Conservation (phyloP, 2,113 vertebrate genomes). For the Heterochromis multidens region DNA sequence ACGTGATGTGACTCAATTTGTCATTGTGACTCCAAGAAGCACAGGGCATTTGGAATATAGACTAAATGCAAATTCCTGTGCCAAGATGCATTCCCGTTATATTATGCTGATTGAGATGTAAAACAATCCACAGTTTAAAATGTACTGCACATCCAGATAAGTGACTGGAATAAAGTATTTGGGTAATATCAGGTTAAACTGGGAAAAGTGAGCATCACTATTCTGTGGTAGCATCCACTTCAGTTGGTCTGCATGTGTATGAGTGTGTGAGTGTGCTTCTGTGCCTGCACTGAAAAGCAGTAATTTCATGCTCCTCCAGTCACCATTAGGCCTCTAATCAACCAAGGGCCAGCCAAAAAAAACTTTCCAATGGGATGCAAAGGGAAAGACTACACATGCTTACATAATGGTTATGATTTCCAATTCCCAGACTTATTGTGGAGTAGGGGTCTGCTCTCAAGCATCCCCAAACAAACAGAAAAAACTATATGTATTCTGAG, state of each 20-base stretch:
- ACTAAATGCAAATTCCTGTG: no score
- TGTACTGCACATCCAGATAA: not conserved
- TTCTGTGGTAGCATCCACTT: not conserved
- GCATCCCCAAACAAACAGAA: not conserved
- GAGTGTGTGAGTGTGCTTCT: not conserved
- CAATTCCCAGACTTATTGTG: not conserved
- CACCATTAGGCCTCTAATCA: slow-evolving; percentile 44
- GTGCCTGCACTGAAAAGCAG: not conserved
- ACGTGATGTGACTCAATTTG: not conserved
- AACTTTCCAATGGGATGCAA: slow-evolving; percentile 9
- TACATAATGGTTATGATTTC: slow-evolving; percentile 6
- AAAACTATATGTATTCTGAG: not conserved
- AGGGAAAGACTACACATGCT: slow-evolving; percentile 24
- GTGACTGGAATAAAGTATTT: not conserved
- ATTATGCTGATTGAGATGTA: no score
- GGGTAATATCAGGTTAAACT: not conserved
- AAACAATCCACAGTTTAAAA: no score
- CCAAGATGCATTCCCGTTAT: no score
- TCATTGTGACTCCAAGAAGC: not conserved
- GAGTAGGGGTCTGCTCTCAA: not conserved
- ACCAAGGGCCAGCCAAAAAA: slow-evolving; percentile 3
- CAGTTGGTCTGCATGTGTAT: not conserved
- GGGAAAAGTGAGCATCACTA: not conserved
- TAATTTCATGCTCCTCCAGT: slow-evolving; percentile 47
- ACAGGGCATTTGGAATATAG: not conserved